phyloP scores from a whole-genome alignment of 2,888 invertebrate species.

The Apantesis nais region DNA sequence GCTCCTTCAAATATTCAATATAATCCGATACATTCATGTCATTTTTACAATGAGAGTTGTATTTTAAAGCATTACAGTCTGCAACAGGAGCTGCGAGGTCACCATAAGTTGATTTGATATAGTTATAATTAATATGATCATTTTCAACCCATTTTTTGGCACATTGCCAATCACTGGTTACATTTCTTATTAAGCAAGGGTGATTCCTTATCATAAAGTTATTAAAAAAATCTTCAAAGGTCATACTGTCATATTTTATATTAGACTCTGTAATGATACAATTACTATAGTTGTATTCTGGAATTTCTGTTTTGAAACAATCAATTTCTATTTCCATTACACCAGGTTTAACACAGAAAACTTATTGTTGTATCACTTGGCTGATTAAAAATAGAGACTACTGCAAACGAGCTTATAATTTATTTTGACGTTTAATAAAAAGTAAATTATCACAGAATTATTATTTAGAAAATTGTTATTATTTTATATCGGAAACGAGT shows the following conservation, averaged over 20 bases:
- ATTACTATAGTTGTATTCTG: conserved; percentile 29
- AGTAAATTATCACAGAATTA: neutral
- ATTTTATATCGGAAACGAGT: too few species aligned
- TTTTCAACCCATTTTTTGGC: conserved; percentile 86
- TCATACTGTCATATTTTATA: conserved; percentile 30
- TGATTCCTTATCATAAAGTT: conserved; percentile 69
- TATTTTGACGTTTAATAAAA: neutral
- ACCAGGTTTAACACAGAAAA: neutral
- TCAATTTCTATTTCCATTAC: conserved; percentile 53
- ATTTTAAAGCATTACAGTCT: conserved; percentile 90
- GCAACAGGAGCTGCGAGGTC: conserved; percentile 90
- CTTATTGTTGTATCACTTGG: neutral
- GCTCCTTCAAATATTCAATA: conserved; percentile 88
- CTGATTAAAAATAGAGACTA: neutral
- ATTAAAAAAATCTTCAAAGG: conserved; percentile 87
- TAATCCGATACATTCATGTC: conserved; percentile 89
- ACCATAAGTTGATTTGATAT: conserved; percentile 85
- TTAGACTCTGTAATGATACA: conserved; percentile 24
- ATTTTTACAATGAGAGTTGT: conserved; percentile 90
- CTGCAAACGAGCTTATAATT: neutral
- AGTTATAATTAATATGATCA: conserved; percentile 86
- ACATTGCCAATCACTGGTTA: conserved; percentile 88
- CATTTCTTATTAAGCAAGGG: conserved; percentile 89
- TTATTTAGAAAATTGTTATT: neutral
- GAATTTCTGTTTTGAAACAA: conserved; percentile 21